Percentiles rank a stretch among this genome's conserved stretches.
Evolutionary conservation across 92 coral and sea anemone genomes (phyloP).

Genomic region (Phenganax marumi): DNA sequence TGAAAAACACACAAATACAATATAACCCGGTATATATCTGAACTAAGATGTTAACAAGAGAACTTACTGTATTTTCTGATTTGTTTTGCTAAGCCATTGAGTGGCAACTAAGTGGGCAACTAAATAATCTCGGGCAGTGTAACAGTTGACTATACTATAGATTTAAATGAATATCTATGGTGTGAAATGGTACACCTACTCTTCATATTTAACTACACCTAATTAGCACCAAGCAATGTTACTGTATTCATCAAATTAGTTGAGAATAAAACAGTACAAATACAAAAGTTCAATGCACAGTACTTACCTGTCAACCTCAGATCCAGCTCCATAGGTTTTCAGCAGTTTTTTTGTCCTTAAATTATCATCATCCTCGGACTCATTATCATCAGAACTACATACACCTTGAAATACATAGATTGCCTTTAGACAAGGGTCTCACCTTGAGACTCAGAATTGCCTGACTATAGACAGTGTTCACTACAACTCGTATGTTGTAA

Average conservation of each 20-base stretch:
- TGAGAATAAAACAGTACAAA: background rate
- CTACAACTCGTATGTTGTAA: conserved; percentile 44
- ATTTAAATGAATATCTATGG: too few relatives aligned
- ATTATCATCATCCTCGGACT: conserved; percentile 34
- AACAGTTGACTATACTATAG: too few relatives aligned
- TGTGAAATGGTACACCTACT: too few relatives aligned
- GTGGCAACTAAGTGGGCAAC: too few relatives aligned
- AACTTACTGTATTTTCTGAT: too few relatives aligned
- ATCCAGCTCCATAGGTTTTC: background rate
- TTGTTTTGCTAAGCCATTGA: too few relatives aligned
- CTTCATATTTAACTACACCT: too few relatives aligned
- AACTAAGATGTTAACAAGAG: too few relatives aligned
- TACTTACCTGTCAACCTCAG: background rate
- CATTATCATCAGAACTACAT: conserved; percentile 39
- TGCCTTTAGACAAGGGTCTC: background rate
- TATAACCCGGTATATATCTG: background rate
- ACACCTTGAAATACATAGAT: conserved; percentile 17
- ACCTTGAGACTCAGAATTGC: background rate
- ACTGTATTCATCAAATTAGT: too few relatives aligned
- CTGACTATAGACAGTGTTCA: conserved; percentile 38
- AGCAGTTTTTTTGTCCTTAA: background rate
- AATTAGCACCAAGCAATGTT: too few relatives aligned
- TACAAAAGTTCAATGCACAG: background rate
- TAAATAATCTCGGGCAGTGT: too few relatives aligned
- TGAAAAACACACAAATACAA: background rate